Evolutionary conservation across 2,888 invertebrate species (phyloP).

Genomic region (Bombyx huttoni): DNA sequence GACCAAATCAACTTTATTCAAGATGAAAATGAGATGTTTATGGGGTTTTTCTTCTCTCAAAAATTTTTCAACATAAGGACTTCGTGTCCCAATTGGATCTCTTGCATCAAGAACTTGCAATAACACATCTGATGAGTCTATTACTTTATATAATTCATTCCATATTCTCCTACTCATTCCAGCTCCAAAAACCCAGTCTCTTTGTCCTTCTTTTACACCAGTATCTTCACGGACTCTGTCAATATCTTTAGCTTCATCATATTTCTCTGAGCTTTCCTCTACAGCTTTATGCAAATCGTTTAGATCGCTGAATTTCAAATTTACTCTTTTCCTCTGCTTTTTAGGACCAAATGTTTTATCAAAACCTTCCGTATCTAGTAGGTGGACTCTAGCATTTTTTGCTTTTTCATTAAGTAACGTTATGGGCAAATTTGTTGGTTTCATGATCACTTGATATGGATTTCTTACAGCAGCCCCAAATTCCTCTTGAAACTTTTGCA

Average conservation of each 20-base stretch:
- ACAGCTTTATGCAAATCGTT: slow-evolving; percentile 82
- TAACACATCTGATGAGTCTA: slow-evolving; percentile 98
- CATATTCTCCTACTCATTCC: slow-evolving; percentile 98
- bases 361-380: slow-evolving; percentile 96
- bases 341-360: slow-evolving; percentile 96
- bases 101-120: slow-evolving; percentile 97
- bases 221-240: slow-evolving; percentile 87
- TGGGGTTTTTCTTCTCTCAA: slow-evolving; percentile 94
- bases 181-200: slow-evolving; percentile 95
- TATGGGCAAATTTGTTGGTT: slow-evolving; percentile 93
- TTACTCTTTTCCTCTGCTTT: slow-evolving; percentile 91
- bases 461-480: slow-evolving; percentile 94
- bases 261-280: slow-evolving; percentile 80
- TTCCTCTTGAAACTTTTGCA: slow-evolving; percentile 94
- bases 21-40: slow-evolving; percentile 96
- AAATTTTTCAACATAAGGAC: slow-evolving; percentile 92
- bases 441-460: slow-evolving; percentile 98
- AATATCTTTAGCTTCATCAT: slow-evolving; percentile 86
- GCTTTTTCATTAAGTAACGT: slow-evolving; percentile 93
- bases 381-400: slow-evolving; percentile 91
- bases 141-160: slow-evolving; percentile 99
- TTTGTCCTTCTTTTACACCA: slow-evolving; percentile 83
- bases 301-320: slow-evolving; percentile 81
- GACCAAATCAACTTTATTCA: slow-evolving; percentile 97
- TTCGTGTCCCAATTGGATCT: slow-evolving; percentile 97